A percentile compares a stretch with the other conserved stretches of the same genome.
phyloP scores from a whole-genome alignment of 2,888 invertebrate species.

The Eulithis testata region DNA sequence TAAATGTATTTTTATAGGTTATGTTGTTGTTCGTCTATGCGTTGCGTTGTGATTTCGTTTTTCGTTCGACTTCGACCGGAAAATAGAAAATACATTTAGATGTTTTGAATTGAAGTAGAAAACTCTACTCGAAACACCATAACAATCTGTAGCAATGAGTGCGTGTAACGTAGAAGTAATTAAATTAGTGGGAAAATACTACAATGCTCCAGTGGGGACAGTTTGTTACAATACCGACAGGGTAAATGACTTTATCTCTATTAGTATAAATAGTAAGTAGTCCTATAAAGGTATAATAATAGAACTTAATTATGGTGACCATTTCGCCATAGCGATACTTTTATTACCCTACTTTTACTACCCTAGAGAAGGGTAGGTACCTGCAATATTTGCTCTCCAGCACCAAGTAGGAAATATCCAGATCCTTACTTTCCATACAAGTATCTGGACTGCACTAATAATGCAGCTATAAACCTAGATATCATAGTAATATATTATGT shows the following conservation, averaged over 20 bases:
- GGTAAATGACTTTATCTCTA: slow-evolving; percentile 48
- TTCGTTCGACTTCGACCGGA: too few species aligned
- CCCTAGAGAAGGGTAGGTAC: too few species aligned
- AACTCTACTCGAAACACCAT: neutral
- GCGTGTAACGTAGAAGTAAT: slow-evolving; percentile 71
- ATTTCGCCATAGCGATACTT: too few species aligned
- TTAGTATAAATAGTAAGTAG: too few species aligned
- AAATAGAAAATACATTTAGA: neutral
- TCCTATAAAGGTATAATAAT: too few species aligned
- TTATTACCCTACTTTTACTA: too few species aligned
- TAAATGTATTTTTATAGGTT: neutral
- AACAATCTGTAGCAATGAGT: slow-evolving; percentile 50
- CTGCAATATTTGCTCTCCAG: too few species aligned
- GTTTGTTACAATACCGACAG: slow-evolving; percentile 83
- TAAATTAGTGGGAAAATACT: slow-evolving; percentile 81
- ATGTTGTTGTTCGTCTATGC: neutral
- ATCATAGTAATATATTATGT: slow-evolving; percentile 3
- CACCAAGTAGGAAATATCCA: too few species aligned
- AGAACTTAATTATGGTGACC: too few species aligned
- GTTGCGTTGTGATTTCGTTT: too few species aligned
- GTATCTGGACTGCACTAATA: too few species aligned
- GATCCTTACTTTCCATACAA: too few species aligned
- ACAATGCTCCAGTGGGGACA: slow-evolving; percentile 78
- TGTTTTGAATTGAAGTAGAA: neutral
- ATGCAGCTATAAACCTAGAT: neutral